These are phyloP conservation scores for Tridacna crocea DNA, from an alignment of 2,888 invertebrate genomes.

Conservation along the genomic window DNA sequence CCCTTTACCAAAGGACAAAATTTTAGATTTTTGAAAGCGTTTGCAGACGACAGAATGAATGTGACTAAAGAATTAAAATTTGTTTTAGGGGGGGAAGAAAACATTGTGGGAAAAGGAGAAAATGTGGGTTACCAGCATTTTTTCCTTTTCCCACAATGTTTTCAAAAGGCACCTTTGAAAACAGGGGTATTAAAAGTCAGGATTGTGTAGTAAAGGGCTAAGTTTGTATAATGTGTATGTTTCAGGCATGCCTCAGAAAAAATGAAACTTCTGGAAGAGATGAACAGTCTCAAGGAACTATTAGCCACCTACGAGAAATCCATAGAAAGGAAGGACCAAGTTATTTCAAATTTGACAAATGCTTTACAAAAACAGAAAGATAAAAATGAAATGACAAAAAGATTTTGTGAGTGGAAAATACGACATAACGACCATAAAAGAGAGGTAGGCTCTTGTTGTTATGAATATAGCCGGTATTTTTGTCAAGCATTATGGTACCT, in stretches of 20 bases:
- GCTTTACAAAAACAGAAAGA: constrained; percentile 82
- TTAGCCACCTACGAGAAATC: constrained; percentile 82
- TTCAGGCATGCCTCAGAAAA: constrained; percentile 77
- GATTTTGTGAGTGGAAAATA: constrained; percentile 82
- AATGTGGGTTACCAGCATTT: background rate
- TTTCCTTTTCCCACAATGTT: background rate
- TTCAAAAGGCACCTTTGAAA: background rate
- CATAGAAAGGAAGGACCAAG: constrained; percentile 81
- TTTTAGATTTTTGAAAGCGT: too few relatives aligned
- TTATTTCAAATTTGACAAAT: constrained; percentile 81
- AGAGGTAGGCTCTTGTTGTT: constrained; percentile 72
- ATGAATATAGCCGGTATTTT: too few relatives aligned
- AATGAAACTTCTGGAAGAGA: constrained; percentile 74
- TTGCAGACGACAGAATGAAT: too few relatives aligned
- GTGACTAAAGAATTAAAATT: too few relatives aligned
- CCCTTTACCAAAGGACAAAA: too few relatives aligned
- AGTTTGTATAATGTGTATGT: background rate
- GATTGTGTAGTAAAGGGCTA: background rate
- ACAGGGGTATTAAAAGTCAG: background rate
- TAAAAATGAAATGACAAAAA: constrained; percentile 77
- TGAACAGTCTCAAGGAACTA: constrained; percentile 80
- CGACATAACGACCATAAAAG: constrained; percentile 78
- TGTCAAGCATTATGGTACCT: too few relatives aligned
- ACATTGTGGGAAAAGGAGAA: background rate
- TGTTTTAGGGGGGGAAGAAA: background rate